Base-by-base conservation (phyloP, 1,140 invertebrate species). In the Latrodectus geometricus region DNA sequence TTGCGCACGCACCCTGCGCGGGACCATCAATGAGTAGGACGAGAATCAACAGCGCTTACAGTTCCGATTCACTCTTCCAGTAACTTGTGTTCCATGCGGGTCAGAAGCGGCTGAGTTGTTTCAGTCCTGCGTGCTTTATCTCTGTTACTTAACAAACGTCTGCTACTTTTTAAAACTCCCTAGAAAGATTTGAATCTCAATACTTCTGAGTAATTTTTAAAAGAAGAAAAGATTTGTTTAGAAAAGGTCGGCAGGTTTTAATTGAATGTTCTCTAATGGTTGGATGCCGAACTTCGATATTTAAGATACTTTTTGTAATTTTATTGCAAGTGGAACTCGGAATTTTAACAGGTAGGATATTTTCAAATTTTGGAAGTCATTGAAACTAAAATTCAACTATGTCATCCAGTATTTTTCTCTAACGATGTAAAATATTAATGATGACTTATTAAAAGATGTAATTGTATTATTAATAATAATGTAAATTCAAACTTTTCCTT, bases 291-390 rank as follows among this genome's bases (percentile, higher is more conserved):
- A 20, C 68, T 35, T 56, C 21, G 72, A 56, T 48, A 74, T 56
- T 83, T 61, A 83, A 83, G 70, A 74, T 83, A 83, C 80, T 83
- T 83, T 83, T 83, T 61, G 20, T 74, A 66, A 21, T 83, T 83
- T 52, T 83, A 17, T 23, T 83, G 15, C 80, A 83, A 83, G 80
- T 66, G 49, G 70, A 68, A 61, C 11, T 83, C 20, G 49, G 49
- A 8, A 49, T 52, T 11, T 72, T 74, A 21, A 83, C 80, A 83
- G 80, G 80, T 83, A 83, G 35, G 69, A n/a, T 35, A 21, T 23
- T 20, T 61, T 56, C 21, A 12, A 68, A 65, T n/a, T 52, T 52
- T 75, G 8, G 4, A 52, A 9, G 48, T 23, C 35, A 5, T 35
- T 5, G 35, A 35, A 35, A 35, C 35, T 35, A 35, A 35, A 35